Base-by-base conservation (phyloP, 2,888 invertebrate genomes). In the Zelleria hepariella region DNA sequence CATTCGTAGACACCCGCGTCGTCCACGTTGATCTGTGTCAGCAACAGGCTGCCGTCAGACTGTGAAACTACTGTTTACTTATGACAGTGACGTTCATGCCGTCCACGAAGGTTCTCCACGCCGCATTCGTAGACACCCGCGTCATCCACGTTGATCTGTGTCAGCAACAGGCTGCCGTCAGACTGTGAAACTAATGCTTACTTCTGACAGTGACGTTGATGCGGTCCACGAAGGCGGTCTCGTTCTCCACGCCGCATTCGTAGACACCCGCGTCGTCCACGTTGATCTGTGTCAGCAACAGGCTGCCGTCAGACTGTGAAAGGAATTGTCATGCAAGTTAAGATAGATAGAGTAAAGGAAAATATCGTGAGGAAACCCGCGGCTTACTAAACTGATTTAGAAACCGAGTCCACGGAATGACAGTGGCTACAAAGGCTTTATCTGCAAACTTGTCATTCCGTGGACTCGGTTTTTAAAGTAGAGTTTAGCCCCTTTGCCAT, bases 1-100 rank as follows among this genome's bases (percentile, higher is more conserved):
- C 89, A 89, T 73, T 87, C 86, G 77, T 89, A 89, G 57, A 87
- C 69, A 32, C 86, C 84, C 4, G 84, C 78, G 67, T 89, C 88
- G n/a, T 84, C 82, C 5, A 73, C 74, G 15, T 68, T 80, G 65
- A 89, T 76, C 32, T 74, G 72, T 53, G 67, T 73, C 20, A 89
- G 76, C 58, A 82, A 70, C 62, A 89, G 68, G 66, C 85, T 82
- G 62, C 87, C 86, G 65, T 90, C 85, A 63, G 83, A 77, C 81
- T 88, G 80, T 0, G 80, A 82, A 80, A 42, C 15, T 15, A 42
- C 10, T 32, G 10, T n/a, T n/a, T n/a, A n/a, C n/a, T n/a, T n/a
- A n/a, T n/a, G n/a, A n/a, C n/a, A n/a, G n/a, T n/a, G n/a, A n/a
- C n/a, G n/a, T n/a, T n/a, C n/a, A n/a, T n/a, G n/a, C n/a, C 80